Evolutionary conservation across 2,113 vertebrate species (phyloP).

Genomic region (Heterotilapia buettikoferi): DNA sequence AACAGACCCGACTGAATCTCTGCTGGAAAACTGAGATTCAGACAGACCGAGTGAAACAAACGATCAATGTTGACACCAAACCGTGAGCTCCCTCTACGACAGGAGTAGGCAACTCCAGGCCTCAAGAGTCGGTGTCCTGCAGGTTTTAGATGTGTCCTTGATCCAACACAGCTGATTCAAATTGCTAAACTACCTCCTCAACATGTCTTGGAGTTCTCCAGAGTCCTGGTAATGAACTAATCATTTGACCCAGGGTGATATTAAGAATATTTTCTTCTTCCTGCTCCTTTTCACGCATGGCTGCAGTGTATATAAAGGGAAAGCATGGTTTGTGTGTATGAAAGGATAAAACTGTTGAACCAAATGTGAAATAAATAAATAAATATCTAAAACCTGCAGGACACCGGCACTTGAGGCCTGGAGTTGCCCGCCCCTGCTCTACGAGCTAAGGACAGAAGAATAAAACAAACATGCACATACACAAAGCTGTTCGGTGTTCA

Average conservation of each 20-base stretch:
- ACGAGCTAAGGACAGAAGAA: background rate
- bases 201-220: background rate
- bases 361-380: too few species aligned
- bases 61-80: background rate
- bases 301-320: too few species aligned
- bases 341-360: too few species aligned
- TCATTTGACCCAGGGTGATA: background rate
- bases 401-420: background rate
- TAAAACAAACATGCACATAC: background rate
- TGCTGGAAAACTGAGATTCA: conserved; percentile 76
- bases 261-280: too few species aligned
- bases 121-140: background rate
- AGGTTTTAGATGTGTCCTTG: background rate
- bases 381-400: background rate
- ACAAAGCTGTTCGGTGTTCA: background rate
- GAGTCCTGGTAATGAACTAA: background rate
- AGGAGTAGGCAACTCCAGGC: background rate
- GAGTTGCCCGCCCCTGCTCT: rapidly evolving
- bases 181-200: background rate
- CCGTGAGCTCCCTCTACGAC: background rate
- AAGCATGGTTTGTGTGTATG: too few species aligned
- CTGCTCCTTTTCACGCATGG: too few species aligned
- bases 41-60: background rate
- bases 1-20: conserved; percentile 91
- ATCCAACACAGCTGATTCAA: background rate